Base-by-base conservation (phyloP, 2,797 vertebrate species). In the Rhinophrynus dorsalis region DNA sequence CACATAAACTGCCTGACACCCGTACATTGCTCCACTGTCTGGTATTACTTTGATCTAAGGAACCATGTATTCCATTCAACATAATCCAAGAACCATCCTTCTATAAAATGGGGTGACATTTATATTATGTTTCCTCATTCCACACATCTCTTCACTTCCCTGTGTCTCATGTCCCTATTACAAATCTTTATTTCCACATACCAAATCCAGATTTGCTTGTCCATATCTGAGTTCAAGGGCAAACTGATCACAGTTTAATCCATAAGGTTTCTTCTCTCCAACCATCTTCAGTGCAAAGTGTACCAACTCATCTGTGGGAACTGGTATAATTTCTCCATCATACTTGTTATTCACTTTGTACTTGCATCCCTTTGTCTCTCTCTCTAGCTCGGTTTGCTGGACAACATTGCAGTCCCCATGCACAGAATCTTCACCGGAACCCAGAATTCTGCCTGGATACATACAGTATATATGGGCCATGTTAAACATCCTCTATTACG, bases 161-260 rank as follows among this genome's bases (percentile, higher is more conserved):
- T n/a, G n/a, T n/a, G n/a, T n/a, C n/a, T n/a, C n/a, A n/a, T n/a
- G n/a, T n/a, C n/a, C n/a, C n/a, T n/a, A n/a, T n/a, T n/a, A n/a
- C n/a, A n/a, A n/a, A n/a, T n/a, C n/a, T 2, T 51, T 8, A 4
- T 3, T 13, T 7, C n/a, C 27, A 60, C 59, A 42, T 45, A 66
- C 63, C 42, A 45, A 27, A 29, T 66, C 63, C 17, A 66, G 37
- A n/a, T 66, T 66, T 55, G 17, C 50, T 12, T 18, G 5, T 2
- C 63, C 63, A 55, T 55, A 66, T 55, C 50, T 66, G 6, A 66
- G 50, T 18, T 55, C 51, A 21, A 67, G 35, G 24, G 54, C 64
- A 54, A 48, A 75, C 20, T 67, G 58, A 2, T 2, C 2, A 0
- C 0, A 3, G 15, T 50, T 2, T 6, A 44, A 0, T 1, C 17